Evolutionary conservation across 2,797 vertebrate genomes (phyloP).

Genomic region (Diglossa cyanea): DNA sequence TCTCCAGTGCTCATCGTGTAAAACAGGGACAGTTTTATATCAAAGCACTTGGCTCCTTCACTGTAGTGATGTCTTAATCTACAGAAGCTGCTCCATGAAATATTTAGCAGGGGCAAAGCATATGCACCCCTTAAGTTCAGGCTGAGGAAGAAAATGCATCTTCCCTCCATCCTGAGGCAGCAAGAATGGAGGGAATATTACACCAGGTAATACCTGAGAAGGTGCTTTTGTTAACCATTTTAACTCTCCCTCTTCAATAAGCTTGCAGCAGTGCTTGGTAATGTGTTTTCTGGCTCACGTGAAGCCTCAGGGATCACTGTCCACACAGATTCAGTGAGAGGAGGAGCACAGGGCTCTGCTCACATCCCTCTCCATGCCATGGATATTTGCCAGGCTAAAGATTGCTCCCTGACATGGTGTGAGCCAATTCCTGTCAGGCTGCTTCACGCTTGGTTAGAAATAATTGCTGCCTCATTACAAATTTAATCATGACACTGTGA

Average conservation of each 20-base stretch:
- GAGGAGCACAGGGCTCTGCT: not conserved
- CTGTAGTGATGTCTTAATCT: not conserved
- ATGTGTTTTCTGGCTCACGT: not conserved
- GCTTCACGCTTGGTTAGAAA: not conserved
- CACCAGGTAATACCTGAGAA: not conserved
- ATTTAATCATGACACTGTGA: slow-evolving; percentile 1
- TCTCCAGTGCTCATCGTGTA: not conserved
- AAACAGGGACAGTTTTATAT: slow-evolving; percentile 19
- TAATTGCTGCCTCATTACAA: not conserved
- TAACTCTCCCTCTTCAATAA: not conserved
- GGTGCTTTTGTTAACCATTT: not conserved
- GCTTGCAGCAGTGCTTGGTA: not conserved
- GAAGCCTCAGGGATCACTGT: not conserved
- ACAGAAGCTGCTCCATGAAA: not conserved
- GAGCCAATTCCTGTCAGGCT: not conserved
- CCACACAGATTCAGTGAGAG: not conserved
- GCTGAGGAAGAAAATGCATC: not conserved
- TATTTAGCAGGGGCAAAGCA: not conserved
- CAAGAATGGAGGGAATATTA: not conserved
- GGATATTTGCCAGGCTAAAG: not conserved
- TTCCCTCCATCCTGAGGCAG: not conserved
- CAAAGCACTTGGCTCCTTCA: slow-evolving; percentile 10
- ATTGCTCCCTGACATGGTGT: not conserved
- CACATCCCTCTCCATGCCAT: not conserved
- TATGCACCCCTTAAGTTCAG: not conserved